phyloP scores from a whole-genome alignment of 2,888 invertebrate species.

The Euzetes globulus region DNA sequence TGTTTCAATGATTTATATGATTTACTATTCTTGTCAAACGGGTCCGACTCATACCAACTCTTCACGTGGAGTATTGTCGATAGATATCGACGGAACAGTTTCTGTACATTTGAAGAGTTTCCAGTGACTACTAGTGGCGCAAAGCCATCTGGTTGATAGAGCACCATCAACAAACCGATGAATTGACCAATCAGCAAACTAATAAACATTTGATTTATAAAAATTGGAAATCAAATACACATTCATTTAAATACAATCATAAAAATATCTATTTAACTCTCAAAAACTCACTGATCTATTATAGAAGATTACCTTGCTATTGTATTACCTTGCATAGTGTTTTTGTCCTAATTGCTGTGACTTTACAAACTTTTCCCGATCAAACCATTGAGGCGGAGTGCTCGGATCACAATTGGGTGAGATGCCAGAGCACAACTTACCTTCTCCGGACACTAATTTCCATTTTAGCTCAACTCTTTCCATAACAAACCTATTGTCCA shows the following conservation, averaged over 20 bases:
- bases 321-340: conserved; percentile 33
- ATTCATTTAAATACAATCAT: too few species aligned
- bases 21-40: conserved; percentile 33
- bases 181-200: conserved; percentile 40
- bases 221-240: too few species aligned
- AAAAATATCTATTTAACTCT: too few species aligned
- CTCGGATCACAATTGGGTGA: conserved; percentile 3
- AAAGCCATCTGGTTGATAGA: conserved; percentile 31
- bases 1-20: conserved; percentile 29
- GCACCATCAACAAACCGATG: conserved; percentile 32
- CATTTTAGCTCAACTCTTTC: not conserved
- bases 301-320: too few species aligned
- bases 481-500: not conserved
- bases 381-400: conserved; percentile 33
- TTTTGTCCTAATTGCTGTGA: conserved; percentile 30
- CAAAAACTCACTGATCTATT: too few species aligned
- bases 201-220: too few species aligned
- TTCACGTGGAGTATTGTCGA: conserved; percentile 67
- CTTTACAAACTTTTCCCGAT: conserved; percentile 22
- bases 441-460: not conserved
- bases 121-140: conserved; percentile 61
- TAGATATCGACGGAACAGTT: conserved; percentile 67
- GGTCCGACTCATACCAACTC: conserved; percentile 67
- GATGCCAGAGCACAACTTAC: not conserved
- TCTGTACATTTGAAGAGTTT: conserved; percentile 58